phyloP scores from a whole-genome alignment of 2,888 invertebrate genomes.

The Macrophya alboannulata region DNA sequence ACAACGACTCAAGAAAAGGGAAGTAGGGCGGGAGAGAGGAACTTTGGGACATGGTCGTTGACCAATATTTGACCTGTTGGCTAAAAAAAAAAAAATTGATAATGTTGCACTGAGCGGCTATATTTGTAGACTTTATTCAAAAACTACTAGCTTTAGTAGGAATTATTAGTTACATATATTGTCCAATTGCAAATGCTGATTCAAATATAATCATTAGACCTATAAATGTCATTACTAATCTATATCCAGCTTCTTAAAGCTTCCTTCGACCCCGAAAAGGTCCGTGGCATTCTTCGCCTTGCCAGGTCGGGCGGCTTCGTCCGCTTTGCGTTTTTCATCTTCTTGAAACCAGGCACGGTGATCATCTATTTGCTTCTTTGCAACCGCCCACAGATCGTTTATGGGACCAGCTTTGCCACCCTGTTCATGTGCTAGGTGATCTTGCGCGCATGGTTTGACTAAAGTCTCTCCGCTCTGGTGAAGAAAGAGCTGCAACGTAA shows the following conservation, averaged over 20 bases:
- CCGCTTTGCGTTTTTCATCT: conserved; percentile 83
- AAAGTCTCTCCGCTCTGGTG: conserved; percentile 82
- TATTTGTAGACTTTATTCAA: neutral
- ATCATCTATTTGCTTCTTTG: conserved; percentile 72
- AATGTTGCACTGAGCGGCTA: neutral
- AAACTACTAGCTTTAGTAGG: neutral
- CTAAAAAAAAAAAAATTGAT: no score
- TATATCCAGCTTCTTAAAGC: conserved; percentile 88
- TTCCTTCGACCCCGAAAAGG: conserved; percentile 86
- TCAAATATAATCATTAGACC: neutral
- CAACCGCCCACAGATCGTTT: conserved; percentile 68
- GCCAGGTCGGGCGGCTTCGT: conserved; percentile 84
- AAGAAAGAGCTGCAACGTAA: conserved; percentile 76
- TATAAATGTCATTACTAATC: conserved; percentile 80
- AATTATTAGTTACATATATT: neutral
- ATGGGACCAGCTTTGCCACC: conserved; percentile 82
- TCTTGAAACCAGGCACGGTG: conserved; percentile 76
- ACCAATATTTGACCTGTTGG: no score
- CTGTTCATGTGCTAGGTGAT: conserved; percentile 84
- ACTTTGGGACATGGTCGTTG: no score
- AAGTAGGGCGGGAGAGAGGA: no score
- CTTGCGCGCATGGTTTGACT: conserved; percentile 82
- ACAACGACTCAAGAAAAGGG: no score
- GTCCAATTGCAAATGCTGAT: neutral
- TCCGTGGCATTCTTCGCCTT: conserved; percentile 84